These are phyloP conservation scores for Coregonus clupeaformis DNA, from an alignment of 2,113 vertebrate genomes.

Conservation along the genomic window DNA sequence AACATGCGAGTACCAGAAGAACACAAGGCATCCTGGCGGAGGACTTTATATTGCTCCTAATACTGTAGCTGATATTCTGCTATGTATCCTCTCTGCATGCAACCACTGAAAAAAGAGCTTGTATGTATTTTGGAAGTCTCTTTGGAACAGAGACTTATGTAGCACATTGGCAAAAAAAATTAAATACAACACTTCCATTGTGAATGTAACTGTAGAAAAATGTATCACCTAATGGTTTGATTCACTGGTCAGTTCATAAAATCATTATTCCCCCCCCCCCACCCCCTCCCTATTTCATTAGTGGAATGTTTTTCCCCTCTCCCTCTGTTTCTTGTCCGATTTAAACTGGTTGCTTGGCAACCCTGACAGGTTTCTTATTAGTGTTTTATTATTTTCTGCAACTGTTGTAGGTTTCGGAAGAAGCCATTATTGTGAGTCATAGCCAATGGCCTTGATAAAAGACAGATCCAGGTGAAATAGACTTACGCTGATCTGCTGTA, in stretches of 20 bases:
- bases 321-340: background rate
- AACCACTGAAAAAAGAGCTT: background rate
- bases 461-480: background rate
- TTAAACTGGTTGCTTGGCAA: background rate
- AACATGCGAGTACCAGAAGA: constrained; percentile 8
- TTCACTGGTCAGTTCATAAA: background rate
- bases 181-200: background rate
- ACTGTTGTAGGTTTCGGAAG: background rate
- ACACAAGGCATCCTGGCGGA: background rate
- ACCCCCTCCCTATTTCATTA: background rate
- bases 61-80: constrained; percentile 3
- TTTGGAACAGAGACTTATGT: background rate
- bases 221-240: background rate
- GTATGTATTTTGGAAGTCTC: background rate
- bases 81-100: background rate
- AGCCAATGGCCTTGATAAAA: background rate
- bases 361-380: background rate
- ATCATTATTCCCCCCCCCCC: background rate
- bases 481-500: background rate
- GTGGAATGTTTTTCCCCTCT: background rate
- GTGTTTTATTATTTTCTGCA: background rate
- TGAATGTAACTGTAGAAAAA: background rate
- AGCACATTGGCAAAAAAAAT: background rate
- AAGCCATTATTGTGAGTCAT: background rate
- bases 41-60: background rate